Conservation (phyloP, 1,140 invertebrate genomes). For the Sesamia nonagrioides region DNA sequence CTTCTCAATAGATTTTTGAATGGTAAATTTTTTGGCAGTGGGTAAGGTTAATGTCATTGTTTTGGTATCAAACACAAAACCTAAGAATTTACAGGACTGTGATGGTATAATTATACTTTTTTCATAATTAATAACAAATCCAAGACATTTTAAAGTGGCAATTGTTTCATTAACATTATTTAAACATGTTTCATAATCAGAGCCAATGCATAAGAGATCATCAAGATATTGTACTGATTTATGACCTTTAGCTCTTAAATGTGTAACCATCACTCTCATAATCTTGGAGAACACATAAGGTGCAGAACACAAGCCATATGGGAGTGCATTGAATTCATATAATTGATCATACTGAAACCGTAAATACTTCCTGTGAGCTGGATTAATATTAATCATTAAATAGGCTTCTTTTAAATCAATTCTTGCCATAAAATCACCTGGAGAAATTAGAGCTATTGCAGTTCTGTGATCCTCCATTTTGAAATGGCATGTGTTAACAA, state of each 20-base stretch:
- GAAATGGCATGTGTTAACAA: background rate
- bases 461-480: background rate
- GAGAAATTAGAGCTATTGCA: background rate
- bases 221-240: background rate
- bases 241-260: background rate
- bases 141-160: background rate
- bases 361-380: background rate
- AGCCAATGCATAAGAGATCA: background rate
- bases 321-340: background rate
- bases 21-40: background rate
- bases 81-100: background rate
- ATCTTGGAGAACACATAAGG: background rate
- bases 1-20: background rate
- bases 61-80: background rate
- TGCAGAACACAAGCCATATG: background rate
- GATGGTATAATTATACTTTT: background rate
- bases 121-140: background rate
- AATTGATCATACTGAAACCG: background rate
- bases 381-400: background rate
- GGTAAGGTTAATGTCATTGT: background rate
- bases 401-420: background rate
- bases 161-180: background rate
- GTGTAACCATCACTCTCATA: background rate
- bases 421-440: background rate
- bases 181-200: background rate